A percentile compares a stretch with the other conserved stretches of the same genome.
These are phyloP conservation scores for Tolmerus cingulatus DNA, from an alignment of 2,888 invertebrate genomes.

Conservation along the genomic window DNA sequence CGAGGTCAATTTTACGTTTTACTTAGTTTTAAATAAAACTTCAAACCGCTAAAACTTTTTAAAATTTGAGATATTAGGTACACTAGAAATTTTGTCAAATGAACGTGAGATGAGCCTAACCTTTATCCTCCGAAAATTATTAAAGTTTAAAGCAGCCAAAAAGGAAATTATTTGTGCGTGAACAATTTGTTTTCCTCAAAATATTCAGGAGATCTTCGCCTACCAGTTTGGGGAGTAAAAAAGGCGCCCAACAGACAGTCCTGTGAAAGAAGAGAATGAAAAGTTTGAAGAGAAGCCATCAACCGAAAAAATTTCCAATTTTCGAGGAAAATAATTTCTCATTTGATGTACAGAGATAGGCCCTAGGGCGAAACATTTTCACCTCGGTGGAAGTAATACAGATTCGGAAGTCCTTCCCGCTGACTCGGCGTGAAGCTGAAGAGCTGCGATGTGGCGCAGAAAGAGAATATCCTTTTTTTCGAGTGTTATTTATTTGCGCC, in stretches of 20 bases:
- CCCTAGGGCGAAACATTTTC: not conserved
- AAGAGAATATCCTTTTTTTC: not conserved
- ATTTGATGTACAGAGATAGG: slow-evolving; percentile 8
- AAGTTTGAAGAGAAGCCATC: slow-evolving; percentile 29
- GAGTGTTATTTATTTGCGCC: not conserved
- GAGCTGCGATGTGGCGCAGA: not conserved
- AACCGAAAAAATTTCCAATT: slow-evolving; percentile 30
- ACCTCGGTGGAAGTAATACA: not conserved
- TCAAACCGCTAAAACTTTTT: not conserved
- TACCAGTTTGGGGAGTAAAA: not conserved
- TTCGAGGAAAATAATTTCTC: slow-evolving; percentile 5
- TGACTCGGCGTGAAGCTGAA: not conserved
- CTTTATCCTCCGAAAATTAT: not conserved
- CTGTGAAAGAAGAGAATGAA: not conserved
- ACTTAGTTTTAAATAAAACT: not conserved
- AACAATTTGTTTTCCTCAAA: not conserved
- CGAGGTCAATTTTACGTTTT: not conserved
- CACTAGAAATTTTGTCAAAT: not conserved
- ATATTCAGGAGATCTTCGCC: not conserved
- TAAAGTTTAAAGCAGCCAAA: not conserved
- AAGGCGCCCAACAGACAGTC: not conserved
- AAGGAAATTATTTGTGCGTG: not conserved
- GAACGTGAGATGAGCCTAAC: not conserved
- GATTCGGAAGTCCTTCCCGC: not conserved
- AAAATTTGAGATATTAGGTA: not conserved